Conservation (phyloP, 2,888 invertebrate species). For the Tromatobia lineatoria region DNA sequence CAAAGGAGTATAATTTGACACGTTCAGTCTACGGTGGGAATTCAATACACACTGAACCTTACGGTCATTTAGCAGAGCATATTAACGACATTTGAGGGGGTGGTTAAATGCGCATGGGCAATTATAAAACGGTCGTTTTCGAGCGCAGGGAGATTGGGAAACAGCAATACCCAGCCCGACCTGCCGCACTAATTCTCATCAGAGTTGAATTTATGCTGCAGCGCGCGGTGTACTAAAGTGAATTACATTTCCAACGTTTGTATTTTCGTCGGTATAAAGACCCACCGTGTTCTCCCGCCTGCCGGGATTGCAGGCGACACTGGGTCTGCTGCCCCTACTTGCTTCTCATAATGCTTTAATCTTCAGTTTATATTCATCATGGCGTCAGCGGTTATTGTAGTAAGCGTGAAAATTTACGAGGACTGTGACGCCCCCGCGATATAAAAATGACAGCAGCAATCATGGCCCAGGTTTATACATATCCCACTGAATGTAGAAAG, state of each 20-base stretch:
- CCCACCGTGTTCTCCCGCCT: slow-evolving; percentile 52
- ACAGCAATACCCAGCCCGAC: slow-evolving; percentile 35
- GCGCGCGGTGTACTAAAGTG: slow-evolving; percentile 72
- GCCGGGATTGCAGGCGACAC: slow-evolving; percentile 50
- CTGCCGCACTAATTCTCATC: slow-evolving; percentile 78
- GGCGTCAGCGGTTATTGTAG: slow-evolving; percentile 26
- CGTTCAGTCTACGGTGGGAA: slow-evolving; percentile 9
- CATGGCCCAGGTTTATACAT: not conserved
- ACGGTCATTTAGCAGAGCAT: slow-evolving; percentile 35
- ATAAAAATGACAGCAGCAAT: slow-evolving; percentile 9
- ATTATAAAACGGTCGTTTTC: slow-evolving; percentile 26
- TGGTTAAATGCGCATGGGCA: slow-evolving; percentile 25
- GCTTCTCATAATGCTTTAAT: slow-evolving; percentile 50
- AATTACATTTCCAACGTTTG: slow-evolving; percentile 77
- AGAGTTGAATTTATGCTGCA: slow-evolving; percentile 78
- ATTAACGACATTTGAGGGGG: slow-evolving; percentile 18
- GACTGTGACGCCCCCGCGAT: not conserved
- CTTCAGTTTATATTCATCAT: slow-evolving; percentile 51
- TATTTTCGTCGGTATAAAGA: slow-evolving; percentile 69
- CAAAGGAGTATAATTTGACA: slow-evolving; percentile 13
- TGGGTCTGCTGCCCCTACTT: slow-evolving; percentile 38
- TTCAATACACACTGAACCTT: slow-evolving; percentile 36
- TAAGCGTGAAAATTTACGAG: slow-evolving; percentile 24
- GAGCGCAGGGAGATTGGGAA: slow-evolving; percentile 19
- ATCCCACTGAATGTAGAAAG: not conserved